Evolutionary conservation across 2,797 vertebrate genomes (phyloP).

Genomic region (Falco cherrug): DNA sequence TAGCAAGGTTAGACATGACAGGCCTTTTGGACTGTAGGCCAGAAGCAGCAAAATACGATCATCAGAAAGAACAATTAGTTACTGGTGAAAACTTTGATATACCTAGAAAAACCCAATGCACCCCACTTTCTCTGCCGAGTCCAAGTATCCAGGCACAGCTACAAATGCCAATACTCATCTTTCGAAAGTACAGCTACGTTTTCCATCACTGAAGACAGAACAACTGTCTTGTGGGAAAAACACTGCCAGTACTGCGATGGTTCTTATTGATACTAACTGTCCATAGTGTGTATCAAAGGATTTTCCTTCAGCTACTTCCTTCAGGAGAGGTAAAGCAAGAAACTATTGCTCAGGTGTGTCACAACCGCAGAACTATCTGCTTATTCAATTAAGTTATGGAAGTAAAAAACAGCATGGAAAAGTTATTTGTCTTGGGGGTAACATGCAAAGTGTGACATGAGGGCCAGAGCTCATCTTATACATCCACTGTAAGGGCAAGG

Average conservation of each 20-base stretch:
- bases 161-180: accelerated
- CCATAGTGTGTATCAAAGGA: accelerated
- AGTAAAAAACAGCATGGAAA: background rate
- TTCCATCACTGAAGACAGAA: background rate
- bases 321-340: background rate
- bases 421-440: background rate
- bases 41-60: background rate
- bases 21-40: background rate
- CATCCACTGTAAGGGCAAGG: accelerated
- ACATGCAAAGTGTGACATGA: background rate
- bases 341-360: background rate
- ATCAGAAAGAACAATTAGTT: background rate
- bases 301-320: background rate
- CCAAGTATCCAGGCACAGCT: background rate
- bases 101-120: background rate
- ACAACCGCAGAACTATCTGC: background rate
- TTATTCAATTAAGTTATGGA: accelerated
- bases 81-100: background rate
- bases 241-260: accelerated
- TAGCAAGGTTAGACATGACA: background rate
- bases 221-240: background rate
- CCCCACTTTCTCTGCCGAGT: background rate
- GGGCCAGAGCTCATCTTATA: accelerated
- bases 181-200: background rate
- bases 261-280: background rate